Evolutionary conservation across 2,113 vertebrate genomes (phyloP), one percentile per base, ranked within the genome.

Genomic region (Zonotrichia leucophrys): DNA sequence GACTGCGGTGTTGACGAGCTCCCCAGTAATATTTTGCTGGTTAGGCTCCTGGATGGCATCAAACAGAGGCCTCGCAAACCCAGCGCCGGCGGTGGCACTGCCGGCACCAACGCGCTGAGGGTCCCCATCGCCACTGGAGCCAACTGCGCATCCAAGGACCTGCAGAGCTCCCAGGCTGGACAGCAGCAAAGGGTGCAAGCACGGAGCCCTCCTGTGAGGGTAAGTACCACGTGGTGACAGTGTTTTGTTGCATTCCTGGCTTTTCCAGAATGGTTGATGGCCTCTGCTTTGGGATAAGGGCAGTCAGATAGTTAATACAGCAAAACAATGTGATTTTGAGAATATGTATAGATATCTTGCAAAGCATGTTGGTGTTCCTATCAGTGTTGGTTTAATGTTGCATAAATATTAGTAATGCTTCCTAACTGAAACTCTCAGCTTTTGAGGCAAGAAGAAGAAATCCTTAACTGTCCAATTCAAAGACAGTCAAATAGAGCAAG

Each of bases 1-100:
- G 99, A 99, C 94, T 99, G 98, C 3, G 96, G 98, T 3, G 99
- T 99, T 31, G 99, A 99, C 3, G 99, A 99, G 66, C 99, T 99
- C 60, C 99, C 99, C 50, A 99, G 99, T 97, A 99, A 99, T 90
- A 99, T 99, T 96, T 97, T 99, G 58, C 98, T 99, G 14, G 99
- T 99, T 73, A 98, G 99, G 81, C 98, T 99, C 60, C 97, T 99
- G 96, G 99, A 99, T 55, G 99, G 99, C 91, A 99, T 99, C 98
- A 99, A 99, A 95, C 99, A 99, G 97, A 98, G 99, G 90, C 99
- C 99, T 59, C 97, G 99, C 42, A 98, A 99, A 76, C 96, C 98
- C 0, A 88, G 98, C 2, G 84, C 97, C 7, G 95, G 91, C 21
- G 97, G 98, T 56, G 98, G 98, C 58, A 93, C 94, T 62, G 89